Conservation (phyloP, 1,140 invertebrate species). For the Trissolcus basalis region DNA sequence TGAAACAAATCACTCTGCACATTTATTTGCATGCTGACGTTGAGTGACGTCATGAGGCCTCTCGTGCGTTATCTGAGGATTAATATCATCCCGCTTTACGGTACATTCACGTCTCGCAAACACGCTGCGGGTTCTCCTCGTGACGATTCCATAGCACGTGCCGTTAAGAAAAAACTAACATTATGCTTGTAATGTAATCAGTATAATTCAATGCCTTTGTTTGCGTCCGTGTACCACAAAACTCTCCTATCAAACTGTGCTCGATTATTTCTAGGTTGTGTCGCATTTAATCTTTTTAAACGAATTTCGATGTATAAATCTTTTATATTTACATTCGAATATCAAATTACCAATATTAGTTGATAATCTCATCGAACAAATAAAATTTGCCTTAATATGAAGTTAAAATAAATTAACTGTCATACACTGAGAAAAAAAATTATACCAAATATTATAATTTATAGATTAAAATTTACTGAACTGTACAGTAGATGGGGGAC, state of each 20-base stretch:
- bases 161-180: conserved; percentile 35
- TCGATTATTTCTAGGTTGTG: conserved; percentile 1
- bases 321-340: too few relatives aligned
- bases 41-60: conserved; percentile 9
- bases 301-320: too few relatives aligned
- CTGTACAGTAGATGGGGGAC: too few relatives aligned
- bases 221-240: conserved; percentile 14
- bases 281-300: too few relatives aligned
- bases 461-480: too few relatives aligned
- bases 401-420: too few relatives aligned
- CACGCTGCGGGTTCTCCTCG: conserved; percentile 19
- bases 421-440: too few relatives aligned
- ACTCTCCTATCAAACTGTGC: conserved; percentile 21
- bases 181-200: conserved; percentile 27
- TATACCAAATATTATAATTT: too few relatives aligned
- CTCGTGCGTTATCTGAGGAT: conserved; percentile 27
- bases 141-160: conserved; percentile 38
- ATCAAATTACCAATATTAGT: too few relatives aligned
- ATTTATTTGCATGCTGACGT: conserved; percentile 13
- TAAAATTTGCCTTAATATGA: too few relatives aligned
- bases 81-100: conserved; percentile 26
- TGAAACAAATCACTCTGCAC: neutral
- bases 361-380: too few relatives aligned
- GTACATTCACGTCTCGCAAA: conserved; percentile 3
- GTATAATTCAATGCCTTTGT: conserved; percentile 29